Evolutionary conservation across 2,113 vertebrate genomes (phyloP), one percentile per base, ranked within the genome.

Genomic region (Chinchilla lanigera): DNA sequence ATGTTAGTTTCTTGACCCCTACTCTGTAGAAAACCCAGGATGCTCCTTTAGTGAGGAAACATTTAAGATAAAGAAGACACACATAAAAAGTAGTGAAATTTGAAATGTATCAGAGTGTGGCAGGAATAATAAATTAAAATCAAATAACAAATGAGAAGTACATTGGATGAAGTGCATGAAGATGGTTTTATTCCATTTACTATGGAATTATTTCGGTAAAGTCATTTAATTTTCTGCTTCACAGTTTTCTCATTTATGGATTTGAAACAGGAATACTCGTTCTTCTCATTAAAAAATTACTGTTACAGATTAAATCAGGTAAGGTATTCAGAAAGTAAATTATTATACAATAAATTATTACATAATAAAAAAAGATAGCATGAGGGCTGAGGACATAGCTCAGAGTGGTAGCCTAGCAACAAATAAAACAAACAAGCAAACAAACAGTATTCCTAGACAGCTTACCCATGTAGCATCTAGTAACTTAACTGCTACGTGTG

Each of bases 191-290:
- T 54, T 86, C 63, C 58, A 77, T 28, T 94, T 80, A 44, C 50
- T 33, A 47, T 41, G 71, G 61, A 94, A 73, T 58, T 86, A 60
- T 56, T 81, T 47, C 30, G 19, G 71, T 28, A 94, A 96, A 83
- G 8, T 61, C n/a, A 75, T 81, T 96, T 85, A 93, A 75, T 67
- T 86, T 85, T 83, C 63, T 80, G 84, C 41, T 84, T 20, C 50
- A 90, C 10, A 69, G n/a, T 84, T 97, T 91, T 85, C 61, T 8
- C 35, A 58, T 50, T 94, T 91, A 85, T 30, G 93, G 65, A 92
- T 35, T 22, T 58, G 61, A 97, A 92, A 80, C 8, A 75, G 50
- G 7, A 95, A 94, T 83, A 77, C 11, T 58, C 78, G 33, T 63
- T 96, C 35, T 50, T 12, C 41, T 89, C 7, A 92, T 33, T 89